Conservation (phyloP, 64 coral and sea anemone genomes). For the Montipora sp. region DNA sequence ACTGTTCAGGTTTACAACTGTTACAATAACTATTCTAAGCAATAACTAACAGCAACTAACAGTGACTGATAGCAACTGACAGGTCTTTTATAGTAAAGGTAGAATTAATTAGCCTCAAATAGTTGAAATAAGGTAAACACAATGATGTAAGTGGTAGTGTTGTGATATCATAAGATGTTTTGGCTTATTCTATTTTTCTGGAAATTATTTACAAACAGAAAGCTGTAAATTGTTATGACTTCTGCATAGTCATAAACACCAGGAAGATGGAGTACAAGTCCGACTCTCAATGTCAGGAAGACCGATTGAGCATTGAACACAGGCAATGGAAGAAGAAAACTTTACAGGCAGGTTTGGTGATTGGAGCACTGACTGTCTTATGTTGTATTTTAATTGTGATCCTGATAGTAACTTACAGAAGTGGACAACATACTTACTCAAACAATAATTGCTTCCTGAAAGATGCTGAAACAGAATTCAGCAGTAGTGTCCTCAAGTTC, state of each 20-base stretch:
- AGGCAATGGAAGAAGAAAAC: conserved; percentile 78
- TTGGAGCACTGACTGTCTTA: conserved; percentile 50
- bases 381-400: conserved; percentile 64
- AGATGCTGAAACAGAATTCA: not conserved
- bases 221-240: not conserved
- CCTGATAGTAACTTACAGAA: conserved; percentile 73
- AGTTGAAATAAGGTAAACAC: too few relatives aligned
- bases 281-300: not conserved
- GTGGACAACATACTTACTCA: conserved; percentile 33
- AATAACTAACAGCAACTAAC: too few relatives aligned
- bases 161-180: too few relatives aligned
- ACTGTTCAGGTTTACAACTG: too few relatives aligned
- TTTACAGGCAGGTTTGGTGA: conserved; percentile 50
- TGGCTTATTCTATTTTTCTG: not conserved
- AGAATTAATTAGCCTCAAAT: too few relatives aligned
- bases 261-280: not conserved
- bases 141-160: too few relatives aligned
- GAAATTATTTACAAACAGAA: not conserved
- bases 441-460: not conserved
- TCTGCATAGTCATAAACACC: not conserved
- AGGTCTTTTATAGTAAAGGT: too few relatives aligned
- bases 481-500: conserved; percentile 57
- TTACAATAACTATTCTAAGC: too few relatives aligned
- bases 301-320: not conserved
- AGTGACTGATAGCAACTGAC: too few relatives aligned